Base-by-base conservation (phyloP, 2,113 vertebrate species). In the Cynocephalus volans region DNA sequence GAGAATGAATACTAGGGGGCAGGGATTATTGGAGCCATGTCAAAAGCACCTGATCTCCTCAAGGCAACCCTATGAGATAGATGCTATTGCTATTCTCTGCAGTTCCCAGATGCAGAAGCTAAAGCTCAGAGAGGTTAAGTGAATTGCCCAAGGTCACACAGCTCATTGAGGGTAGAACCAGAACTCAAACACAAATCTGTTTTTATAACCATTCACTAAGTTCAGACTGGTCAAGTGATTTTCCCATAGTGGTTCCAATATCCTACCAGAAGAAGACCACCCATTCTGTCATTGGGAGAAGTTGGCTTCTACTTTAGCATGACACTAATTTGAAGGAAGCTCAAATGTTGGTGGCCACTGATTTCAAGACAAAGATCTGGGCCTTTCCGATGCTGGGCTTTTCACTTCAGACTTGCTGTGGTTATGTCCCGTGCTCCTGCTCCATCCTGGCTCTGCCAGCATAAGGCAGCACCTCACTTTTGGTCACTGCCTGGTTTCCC, bases 371-470 rank as follows among this genome's bases (percentile, higher is more conserved):
- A 58, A 70, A 73, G 28, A 65, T 15, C 64, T 70, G 23, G 12
- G 24, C 3, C 52, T 88, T 90, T 13, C 36, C 3, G 7, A 5
- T 31, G 36, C 23, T 73, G n/a, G 18, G 4, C 41, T 90, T 88
- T 60, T 10, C 48, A 72, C 36, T 54, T 60, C 58, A 72, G 62
- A 50, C n/a, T 79, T 75, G 23, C 64, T 60, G 14, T 36, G n/a
- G 21, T 73, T 14, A 15, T 0, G 7, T 23, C 8, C 31, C 11
- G 1, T 1, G 11, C 24, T 33, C 45, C 52, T 4, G 13, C 26
- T 76, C 33, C 15, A 21, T 6, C 33, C 58, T 52, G 76, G 24
- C 21, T 48, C n/a, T 86, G 56, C 23, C 7, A 18, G 18, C 3
- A 0, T 12, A 64, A 83, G 26, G 26, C 58, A 19, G 17, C 12